Conservation (phyloP, 2,797 vertebrate genomes). For the Uromys caudimaculatus region DNA sequence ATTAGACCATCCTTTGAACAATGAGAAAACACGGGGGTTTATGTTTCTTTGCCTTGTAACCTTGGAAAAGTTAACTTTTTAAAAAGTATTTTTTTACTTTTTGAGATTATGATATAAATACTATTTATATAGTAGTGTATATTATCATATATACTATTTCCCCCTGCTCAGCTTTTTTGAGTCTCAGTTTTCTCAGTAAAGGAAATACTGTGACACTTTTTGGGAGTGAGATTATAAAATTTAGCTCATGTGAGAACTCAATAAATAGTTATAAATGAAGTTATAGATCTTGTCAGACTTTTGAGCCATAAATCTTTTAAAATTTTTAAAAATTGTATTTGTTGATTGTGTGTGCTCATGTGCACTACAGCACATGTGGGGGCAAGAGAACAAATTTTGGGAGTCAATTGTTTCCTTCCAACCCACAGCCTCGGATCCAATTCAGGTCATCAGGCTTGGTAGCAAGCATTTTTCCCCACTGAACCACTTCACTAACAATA, state of each 20-base stretch:
- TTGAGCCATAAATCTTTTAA: slow-evolving; percentile 28
- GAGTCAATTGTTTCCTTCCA: neutral
- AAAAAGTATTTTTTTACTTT: neutral
- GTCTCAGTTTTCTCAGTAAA: slow-evolving; percentile 30
- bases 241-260: slow-evolving; percentile 50
- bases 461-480: neutral
- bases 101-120: neutral
- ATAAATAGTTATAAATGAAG: slow-evolving; percentile 17
- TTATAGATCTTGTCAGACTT: slow-evolving; percentile 32
- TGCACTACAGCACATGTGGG: neutral
- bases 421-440: neutral
- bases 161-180: neutral
- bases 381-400: neutral
- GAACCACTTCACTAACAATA: neutral
- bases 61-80: slow-evolving; percentile 55
- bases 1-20: slow-evolving; percentile 38
- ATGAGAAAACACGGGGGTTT: neutral
- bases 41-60: slow-evolving; percentile 62
- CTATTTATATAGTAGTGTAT: too few relatives aligned
- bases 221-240: slow-evolving; percentile 43
- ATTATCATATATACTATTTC: neutral
- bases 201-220: slow-evolving; percentile 24
- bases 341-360: neutral
- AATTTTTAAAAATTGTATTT: neutral
- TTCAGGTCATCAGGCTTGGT: neutral